Percentiles rank a stretch among this genome's conserved stretches.
Evolutionary conservation across 2,797 vertebrate genomes (phyloP).

Genomic region (Peromyscus aztecus): DNA sequence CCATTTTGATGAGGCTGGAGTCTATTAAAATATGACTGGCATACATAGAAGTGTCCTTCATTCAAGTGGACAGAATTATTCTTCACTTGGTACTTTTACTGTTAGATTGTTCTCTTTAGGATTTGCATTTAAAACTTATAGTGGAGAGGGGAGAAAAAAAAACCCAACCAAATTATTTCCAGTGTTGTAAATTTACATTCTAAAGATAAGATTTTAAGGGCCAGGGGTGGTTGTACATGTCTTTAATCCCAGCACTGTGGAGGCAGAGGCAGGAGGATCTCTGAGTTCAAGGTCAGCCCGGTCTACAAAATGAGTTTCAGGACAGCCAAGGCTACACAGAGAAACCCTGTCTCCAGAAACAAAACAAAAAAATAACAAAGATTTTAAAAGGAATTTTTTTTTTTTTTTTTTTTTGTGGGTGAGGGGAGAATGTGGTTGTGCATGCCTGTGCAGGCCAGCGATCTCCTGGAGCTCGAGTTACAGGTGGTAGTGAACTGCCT

Average conservation of each 20-base stretch:
- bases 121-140: conserved; percentile 28
- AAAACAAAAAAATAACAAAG: not conserved
- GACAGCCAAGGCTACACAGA: not conserved
- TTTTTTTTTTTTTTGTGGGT: not conserved
- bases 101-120: not conserved
- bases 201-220: not conserved
- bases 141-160: not conserved
- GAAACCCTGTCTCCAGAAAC: not conserved
- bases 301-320: not conserved
- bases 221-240: not conserved
- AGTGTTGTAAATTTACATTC: not conserved
- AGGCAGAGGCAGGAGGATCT: not conserved
- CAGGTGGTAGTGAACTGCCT: not conserved
- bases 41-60: not conserved
- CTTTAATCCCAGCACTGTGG: too few species aligned
- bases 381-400: not conserved
- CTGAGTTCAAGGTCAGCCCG: not conserved
- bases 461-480: not conserved
- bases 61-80: not conserved
- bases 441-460: not conserved
- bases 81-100: not conserved
- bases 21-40: not conserved
- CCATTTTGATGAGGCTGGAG: not conserved
- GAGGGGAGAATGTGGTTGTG: not conserved
- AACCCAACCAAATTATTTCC: not conserved